Evolutionary conservation across 37 sponge, comb jelly and placozoan genomes (phyloP).

Genomic region (Beroe ovata): DNA sequence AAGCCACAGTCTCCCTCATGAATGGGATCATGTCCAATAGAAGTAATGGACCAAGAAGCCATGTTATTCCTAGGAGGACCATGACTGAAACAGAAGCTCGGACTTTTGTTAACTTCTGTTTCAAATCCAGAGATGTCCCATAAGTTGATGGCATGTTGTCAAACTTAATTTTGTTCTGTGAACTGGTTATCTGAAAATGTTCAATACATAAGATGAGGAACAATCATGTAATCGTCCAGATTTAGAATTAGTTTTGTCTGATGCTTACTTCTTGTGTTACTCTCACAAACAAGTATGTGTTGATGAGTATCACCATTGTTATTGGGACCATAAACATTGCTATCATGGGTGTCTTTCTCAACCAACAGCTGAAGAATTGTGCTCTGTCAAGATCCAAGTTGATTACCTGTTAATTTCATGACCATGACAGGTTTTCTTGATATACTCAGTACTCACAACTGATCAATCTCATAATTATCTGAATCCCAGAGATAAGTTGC

Average conservation of each 20-base stretch:
- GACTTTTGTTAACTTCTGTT: slow-evolving; percentile 13
- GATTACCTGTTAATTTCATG: too few relatives aligned
- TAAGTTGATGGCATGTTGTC: slow-evolving; percentile 34
- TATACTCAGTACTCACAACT: slow-evolving; percentile 56
- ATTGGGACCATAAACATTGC: slow-evolving; percentile 24
- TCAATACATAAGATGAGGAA: not conserved
- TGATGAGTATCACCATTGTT: slow-evolving; percentile 16
- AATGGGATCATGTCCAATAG: slow-evolving; percentile 14
- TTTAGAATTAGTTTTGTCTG: too few relatives aligned
- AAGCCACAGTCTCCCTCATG: not conserved
- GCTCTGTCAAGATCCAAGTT: too few relatives aligned
- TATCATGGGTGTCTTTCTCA: slow-evolving; percentile 57
- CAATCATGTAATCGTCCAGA: too few relatives aligned
- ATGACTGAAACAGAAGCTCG: slow-evolving; percentile 52
- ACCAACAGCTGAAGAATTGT: slow-evolving; percentile 52
- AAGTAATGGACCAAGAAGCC: slow-evolving; percentile 25
- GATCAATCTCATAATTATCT: not conserved
- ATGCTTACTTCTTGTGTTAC: slow-evolving; percentile 59
- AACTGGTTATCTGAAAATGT: slow-evolving; percentile 38
- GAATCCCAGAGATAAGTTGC: slow-evolving; percentile 26
- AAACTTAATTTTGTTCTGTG: slow-evolving; percentile 19
- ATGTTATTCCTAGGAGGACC: slow-evolving; percentile 56
- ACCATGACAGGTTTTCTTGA: too few relatives aligned
- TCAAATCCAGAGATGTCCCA: not conserved
- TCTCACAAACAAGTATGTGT: slow-evolving; percentile 30